Base-by-base conservation (phyloP, 2,113 vertebrate species). In the Nyctereutes procyonoides region DNA sequence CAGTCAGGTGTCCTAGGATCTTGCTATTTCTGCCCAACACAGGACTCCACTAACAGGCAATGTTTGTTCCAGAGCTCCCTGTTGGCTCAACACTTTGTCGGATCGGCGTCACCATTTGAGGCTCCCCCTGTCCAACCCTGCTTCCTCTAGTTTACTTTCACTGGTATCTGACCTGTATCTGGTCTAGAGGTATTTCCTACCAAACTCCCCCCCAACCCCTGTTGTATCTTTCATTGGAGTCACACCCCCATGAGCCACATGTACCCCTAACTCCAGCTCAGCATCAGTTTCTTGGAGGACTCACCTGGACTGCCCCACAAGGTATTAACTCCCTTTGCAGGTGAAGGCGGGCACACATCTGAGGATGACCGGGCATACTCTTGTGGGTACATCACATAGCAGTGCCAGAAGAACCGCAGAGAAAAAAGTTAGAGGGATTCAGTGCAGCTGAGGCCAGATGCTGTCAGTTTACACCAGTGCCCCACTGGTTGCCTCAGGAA, bases 371-470 rank as follows among this genome's bases (percentile, higher is more conserved):
- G 1, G 2, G 2, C 2, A 60, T 24, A 5, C 74, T 74, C 22
- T 1, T 17, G 19, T 1, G 5, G 65, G 12, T 30, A 5, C 3
- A 1, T 43, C 58, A 26, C n/a, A 1, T 5, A 30, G 67, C 26
- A 22, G 91, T 35, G 48, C 6, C 35, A 16, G 32, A 35, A 71
- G 76, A 88, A 26, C 9, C 4, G 16, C 2, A 6, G 26, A 28
- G 32, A 58, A 53, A 55, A 71, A 32, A 48, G 15, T 26, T 11
- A 30, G 63, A 35, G 19, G 6, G 2, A 3, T 0, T 14, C 35
- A 53, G 7, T 8, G 84, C 38, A 17, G 81, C 9, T 17, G 48
- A 56, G 22, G 58, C 30, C 35, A 86, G 76, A 6, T 30, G 73
- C 32, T 20, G 8, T 51, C 77, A 1, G 28, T 71, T 62, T n/a